Conservation (phyloP, 2,888 invertebrate species). For the Sialis lutaria region DNA sequence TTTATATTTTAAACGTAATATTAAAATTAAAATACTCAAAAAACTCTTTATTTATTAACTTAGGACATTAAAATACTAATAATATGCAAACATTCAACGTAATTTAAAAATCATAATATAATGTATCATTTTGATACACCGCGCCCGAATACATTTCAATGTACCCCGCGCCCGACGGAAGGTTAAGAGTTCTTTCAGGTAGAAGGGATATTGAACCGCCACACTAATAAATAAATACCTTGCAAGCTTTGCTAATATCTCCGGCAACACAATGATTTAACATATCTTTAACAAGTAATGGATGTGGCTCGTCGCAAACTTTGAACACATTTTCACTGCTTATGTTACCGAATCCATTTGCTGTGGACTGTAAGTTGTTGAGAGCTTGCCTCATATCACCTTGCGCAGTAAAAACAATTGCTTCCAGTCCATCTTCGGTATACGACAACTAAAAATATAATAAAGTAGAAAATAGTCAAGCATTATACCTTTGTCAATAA, state of each 20-base stretch:
- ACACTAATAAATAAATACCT: slow-evolving; percentile 23
- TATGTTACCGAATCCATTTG: slow-evolving; percentile 83
- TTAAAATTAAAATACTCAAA: too few relatives aligned
- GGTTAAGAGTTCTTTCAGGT: too few relatives aligned
- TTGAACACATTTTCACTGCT: slow-evolving; percentile 90
- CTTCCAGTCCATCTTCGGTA: slow-evolving; percentile 85
- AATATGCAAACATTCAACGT: too few relatives aligned
- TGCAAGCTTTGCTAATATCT: slow-evolving; percentile 74
- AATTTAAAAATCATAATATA: too few relatives aligned
- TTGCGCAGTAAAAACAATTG: slow-evolving; percentile 94
- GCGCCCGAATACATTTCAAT: too few relatives aligned
- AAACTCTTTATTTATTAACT: too few relatives aligned
- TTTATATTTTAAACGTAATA: too few relatives aligned
- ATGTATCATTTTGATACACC: too few relatives aligned
- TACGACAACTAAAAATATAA: slow-evolving; percentile 41
- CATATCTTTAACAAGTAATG: slow-evolving; percentile 83
- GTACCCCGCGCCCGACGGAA: too few relatives aligned
- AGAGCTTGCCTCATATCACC: slow-evolving; percentile 96
- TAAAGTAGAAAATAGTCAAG: slow-evolving; percentile 2
- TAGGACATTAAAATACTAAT: too few relatives aligned
- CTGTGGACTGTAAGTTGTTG: slow-evolving; percentile 92
- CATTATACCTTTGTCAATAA: slow-evolving; percentile 4
- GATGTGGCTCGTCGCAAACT: slow-evolving; percentile 99
- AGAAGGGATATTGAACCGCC: neutral
- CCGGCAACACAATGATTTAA: slow-evolving; percentile 63